Evolutionary conservation across 1,140 invertebrate species (phyloP), one percentile per base, ranked within the genome.

Genomic region (Linepithema humile): DNA sequence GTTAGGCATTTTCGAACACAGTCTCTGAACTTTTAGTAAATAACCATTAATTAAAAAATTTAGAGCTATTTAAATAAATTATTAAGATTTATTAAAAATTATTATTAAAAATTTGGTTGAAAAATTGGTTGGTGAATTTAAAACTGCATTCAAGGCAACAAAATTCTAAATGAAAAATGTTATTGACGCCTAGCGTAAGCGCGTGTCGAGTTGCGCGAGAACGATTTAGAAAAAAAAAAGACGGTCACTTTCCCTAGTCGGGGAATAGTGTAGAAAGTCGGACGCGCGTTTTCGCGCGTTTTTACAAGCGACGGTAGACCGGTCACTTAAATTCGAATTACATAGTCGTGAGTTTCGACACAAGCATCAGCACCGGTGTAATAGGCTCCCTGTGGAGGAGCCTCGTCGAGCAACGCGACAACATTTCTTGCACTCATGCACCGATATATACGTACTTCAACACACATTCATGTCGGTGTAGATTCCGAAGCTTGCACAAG

Each of bases 301-400:
- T 29, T 60, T 55, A 65, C 38, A 35, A 32, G 32, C 50, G n/a
- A 23, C 32, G n/a, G 38, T n/a, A 53, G n/a, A 50, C 12, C 43
- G 45, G 32, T 35, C 73, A 70, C 48, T 87, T 82, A 59, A 72
- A 67, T 78, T 77, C 65, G 55, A 43, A 64, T 86, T 48, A 43
- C n/a, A 2, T 43, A 15, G 43, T 50, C 84, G 17, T 15, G 12
- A n/a, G 29, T 60, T 48, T 62, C 64, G 29, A 40, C 45, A 77
- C 12, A 15, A 38, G 57, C 70, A 40, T 35, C 38, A 23, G 29
- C 70, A 35, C 5, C 53, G 23, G 40, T 40, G 23, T 72, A 62
- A 20, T 2, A 82, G 26, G 0, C 26, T 32, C 38, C 23, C 53
- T 15, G 23, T 15, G 43, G 43, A 9, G 7, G n/a, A 35, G 5